These are phyloP conservation scores for Cercopithecus mitis DNA, from an alignment of 2,797 vertebrate species.

Conservation along the genomic window DNA sequence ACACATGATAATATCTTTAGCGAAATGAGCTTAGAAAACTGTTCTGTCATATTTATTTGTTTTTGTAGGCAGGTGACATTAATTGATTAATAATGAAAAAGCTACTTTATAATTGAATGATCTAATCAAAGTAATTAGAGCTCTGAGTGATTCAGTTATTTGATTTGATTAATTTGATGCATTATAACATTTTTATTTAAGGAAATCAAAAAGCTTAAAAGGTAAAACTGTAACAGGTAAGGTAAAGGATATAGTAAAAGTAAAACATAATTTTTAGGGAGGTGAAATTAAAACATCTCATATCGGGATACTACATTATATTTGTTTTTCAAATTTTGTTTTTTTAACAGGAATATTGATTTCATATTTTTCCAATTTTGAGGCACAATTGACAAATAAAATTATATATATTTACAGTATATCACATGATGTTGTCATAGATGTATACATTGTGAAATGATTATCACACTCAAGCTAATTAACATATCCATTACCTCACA, in stretches of 20 bases:
- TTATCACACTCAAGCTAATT: not conserved
- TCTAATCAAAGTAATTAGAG: conserved; percentile 61
- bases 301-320: not conserved
- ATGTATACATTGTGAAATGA: not conserved
- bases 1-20: not conserved
- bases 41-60: conserved; percentile 39
- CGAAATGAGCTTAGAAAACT: not conserved
- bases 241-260: not conserved
- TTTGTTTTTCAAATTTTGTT: not conserved
- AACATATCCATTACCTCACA: not conserved
- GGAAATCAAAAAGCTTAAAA: not conserved
- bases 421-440: not conserved
- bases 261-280: not conserved
- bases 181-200: conserved; percentile 34
- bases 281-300: not conserved
- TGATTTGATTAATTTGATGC: conserved; percentile 43
- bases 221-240: not conserved
- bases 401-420: not conserved
- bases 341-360: not conserved
- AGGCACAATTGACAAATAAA: not conserved
- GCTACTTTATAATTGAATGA: conserved; percentile 11
- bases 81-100: conserved; percentile 63
- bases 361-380: not conserved
- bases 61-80: conserved; percentile 23
- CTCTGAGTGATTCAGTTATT: conserved; percentile 15